Base-by-base conservation (phyloP, 2,888 invertebrate genomes). In the Lasiommata megera region DNA sequence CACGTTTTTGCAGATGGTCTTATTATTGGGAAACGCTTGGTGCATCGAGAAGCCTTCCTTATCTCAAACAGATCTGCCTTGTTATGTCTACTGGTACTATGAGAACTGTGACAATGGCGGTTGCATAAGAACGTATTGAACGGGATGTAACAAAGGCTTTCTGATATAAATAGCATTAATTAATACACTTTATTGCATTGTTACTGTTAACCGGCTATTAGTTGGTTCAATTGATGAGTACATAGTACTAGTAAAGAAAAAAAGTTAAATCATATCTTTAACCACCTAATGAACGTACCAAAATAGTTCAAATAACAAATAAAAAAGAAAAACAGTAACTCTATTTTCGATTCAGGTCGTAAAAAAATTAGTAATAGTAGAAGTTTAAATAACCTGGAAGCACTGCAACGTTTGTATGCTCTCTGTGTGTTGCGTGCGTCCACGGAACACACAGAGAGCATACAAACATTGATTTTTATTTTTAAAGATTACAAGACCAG, bases 1-100 rank as follows among this genome's bases (percentile, higher is more conserved):
- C 87, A 88, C 86, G 87, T 88, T 88, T 88, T 88, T 88, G 84
- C 78, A 72, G 80, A 76, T 74, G 80, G 82, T 82, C 78, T 80
- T 80, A 81, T 80, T 82, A 82, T 84, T 84, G 79, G 76, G 86
- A 82, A 86, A 87, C 77, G 72, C 75, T 73, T 79, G 75, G 74
- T 74, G 74, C 71, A 75, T 77, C 71, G 69, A 74, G 70, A 70
- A 67, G 63, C 80, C 80, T 84, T 83, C 77, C 80, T 82, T 85
- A 86, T 88, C 86, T 76, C 67, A 62, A 14, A 64, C 70, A 73
- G 74, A 86, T 86, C 82, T 70, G 68, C 70, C 80, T 82, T 76
- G 83, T 87, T 86, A 84, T 85, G 82, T 74, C 76, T 83, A 82
- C 83, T 71, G 78, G 75, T 79, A 63, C 76, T 81, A 75, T 88